These are phyloP conservation scores for Desmophyllum pertusum DNA, from an alignment of 92 coral and sea anemone genomes.

Conservation along the genomic window DNA sequence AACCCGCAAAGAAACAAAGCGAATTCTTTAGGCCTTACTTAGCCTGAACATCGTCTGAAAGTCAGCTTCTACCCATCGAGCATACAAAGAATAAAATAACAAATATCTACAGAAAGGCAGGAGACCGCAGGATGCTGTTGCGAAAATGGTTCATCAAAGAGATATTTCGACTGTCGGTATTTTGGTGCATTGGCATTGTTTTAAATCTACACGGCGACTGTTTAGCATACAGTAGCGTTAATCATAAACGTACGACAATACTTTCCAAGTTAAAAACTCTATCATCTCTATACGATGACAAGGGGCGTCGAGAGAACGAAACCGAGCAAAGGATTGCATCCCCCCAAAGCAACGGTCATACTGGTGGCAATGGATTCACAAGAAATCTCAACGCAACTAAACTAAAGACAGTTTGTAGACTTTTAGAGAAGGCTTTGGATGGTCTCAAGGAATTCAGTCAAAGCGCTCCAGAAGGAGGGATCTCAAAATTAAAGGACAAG, in stretches of 20 bases:
- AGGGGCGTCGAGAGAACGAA: background rate
- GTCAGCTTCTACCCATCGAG: background rate
- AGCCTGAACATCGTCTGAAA: background rate
- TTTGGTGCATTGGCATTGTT: conserved; percentile 1
- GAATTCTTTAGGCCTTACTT: background rate
- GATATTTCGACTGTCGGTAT: background rate
- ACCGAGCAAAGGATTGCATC: background rate
- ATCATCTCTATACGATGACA: background rate
- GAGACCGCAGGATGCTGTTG: background rate
- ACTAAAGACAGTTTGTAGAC: conserved; percentile 18
- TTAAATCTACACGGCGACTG: background rate
- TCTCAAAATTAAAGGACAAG: conserved; percentile 10
- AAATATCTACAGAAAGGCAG: background rate
- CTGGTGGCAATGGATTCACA: background rate
- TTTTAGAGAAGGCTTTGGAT: conserved; percentile 23
- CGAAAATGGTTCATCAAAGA: background rate
- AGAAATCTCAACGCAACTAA: conserved; percentile 9
- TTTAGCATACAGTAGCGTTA: background rate
- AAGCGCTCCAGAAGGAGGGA: background rate
- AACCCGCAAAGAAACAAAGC: background rate
- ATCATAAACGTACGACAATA: background rate
- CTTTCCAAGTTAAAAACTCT: background rate
- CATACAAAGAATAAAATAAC: background rate
- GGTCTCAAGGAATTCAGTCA: conserved; percentile 3
- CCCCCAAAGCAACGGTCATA: background rate